These are phyloP conservation scores for Apostichopus californicus DNA, from an alignment of 35 echinoderm and acorn worm genomes.

Conservation along the genomic window DNA sequence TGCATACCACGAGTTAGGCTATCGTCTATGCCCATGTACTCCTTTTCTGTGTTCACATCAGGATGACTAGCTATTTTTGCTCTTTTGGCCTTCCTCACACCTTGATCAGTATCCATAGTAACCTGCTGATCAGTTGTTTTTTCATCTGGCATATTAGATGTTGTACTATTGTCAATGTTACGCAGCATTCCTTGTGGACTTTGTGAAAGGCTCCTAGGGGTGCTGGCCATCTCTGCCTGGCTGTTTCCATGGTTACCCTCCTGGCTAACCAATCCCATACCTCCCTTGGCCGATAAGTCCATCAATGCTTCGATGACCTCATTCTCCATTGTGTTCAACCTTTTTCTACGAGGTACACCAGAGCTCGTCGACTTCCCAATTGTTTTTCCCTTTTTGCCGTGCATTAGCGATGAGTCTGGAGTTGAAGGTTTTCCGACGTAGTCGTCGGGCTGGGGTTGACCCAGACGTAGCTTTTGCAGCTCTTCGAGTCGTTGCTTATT, in stretches of 20 bases:
- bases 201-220: no score
- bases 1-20: no score
- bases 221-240: no score
- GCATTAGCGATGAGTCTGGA: not conserved
- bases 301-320: conserved; percentile 46
- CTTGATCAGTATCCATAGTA: not conserved
- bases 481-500: not conserved
- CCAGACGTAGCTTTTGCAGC: not conserved
- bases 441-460: not conserved
- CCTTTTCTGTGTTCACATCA: not conserved
- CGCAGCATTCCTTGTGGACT: no score
- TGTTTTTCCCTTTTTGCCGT: not conserved
- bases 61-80: not conserved
- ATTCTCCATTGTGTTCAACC: conserved; percentile 40
- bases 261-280: not conserved
- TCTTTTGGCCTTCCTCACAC: not conserved
- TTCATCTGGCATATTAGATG: not conserved
- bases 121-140: not conserved
- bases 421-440: not conserved
- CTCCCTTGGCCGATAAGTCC: not conserved
- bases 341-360: not conserved
- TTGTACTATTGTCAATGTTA: not conserved
- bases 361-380: no score
- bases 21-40: no score
- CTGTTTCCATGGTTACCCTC: not conserved